Percentiles rank a stretch among this genome's conserved stretches.
phyloP scores from a whole-genome alignment of 2,113 vertebrate genomes.

The Phrynosoma blainvillii region DNA sequence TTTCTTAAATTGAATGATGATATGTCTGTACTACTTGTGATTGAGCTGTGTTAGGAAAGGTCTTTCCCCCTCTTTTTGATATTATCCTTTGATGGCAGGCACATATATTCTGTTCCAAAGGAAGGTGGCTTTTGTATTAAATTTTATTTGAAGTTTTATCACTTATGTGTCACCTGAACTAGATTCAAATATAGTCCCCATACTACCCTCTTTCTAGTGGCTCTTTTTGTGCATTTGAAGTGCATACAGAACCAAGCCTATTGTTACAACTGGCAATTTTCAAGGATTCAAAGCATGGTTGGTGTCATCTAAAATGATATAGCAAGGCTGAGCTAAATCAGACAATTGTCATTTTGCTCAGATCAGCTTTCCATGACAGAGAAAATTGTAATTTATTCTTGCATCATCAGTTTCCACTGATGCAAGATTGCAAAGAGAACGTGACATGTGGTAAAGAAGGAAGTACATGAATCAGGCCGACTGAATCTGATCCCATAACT shows the following conservation, averaged over 20 bases:
- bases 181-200: slow-evolving; percentile 38
- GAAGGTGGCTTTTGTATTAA: not conserved
- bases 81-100: slow-evolving; percentile 23
- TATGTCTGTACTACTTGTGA: slow-evolving; percentile 27
- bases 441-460: not conserved
- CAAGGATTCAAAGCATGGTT: not conserved
- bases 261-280: not conserved
- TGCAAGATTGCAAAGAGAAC: not conserved
- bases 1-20: slow-evolving; percentile 38
- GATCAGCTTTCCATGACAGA: not conserved
- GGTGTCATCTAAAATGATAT: not conserved
- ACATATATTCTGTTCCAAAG: slow-evolving; percentile 1
- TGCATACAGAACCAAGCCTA: slow-evolving; percentile 11
- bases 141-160: slow-evolving; percentile 48
- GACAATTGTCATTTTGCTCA: not conserved
- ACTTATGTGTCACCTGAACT: slow-evolving; percentile 1
- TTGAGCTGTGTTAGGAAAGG: slow-evolving; percentile 1
- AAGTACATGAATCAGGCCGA: not conserved
- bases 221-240: slow-evolving; percentile 10
- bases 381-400: not conserved
- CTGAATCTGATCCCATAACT: not conserved
- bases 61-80: not conserved
- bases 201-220: not conserved
- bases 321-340: not conserved
- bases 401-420: not conserved